Evolutionary conservation across 2,113 vertebrate genomes (phyloP).

Genomic region (Rhombomys opimus): DNA sequence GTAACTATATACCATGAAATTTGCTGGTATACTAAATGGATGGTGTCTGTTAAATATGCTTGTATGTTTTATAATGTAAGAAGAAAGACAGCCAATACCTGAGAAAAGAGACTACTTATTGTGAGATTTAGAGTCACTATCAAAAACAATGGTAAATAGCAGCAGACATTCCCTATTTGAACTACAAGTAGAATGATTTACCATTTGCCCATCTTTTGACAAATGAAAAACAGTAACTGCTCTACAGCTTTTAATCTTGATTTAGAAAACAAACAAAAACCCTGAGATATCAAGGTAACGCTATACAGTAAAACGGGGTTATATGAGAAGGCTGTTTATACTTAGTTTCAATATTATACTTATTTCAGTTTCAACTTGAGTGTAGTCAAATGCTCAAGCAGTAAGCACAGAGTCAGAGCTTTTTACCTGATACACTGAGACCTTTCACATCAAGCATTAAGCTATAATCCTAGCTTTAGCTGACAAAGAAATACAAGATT

Average conservation of each 20-base stretch:
- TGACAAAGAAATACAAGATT: conserved; percentile 8
- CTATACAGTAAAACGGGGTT: neutral
- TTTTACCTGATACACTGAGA: conserved; percentile 9
- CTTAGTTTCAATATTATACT: neutral
- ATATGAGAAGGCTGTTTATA: neutral
- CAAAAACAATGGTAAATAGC: neutral
- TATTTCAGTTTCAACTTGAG: conserved; percentile 29
- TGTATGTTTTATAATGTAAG: neutral
- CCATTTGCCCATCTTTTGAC: conserved; percentile 7
- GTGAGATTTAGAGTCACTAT: neutral
- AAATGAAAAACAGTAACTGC: conserved; percentile 41
- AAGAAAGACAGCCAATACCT: neutral
- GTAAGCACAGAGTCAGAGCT: neutral
- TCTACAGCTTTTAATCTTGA: neutral
- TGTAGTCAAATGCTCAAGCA: neutral
- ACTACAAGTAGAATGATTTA: neutral
- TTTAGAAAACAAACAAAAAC: neutral
- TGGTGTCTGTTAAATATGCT: neutral
- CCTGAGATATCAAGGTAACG: neutral
- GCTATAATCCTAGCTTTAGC: neutral
- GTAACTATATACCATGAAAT: conserved; percentile 1
- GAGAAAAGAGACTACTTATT: conserved; percentile 16
- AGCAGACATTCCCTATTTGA: neutral
- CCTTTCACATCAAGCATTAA: conserved; percentile 1
- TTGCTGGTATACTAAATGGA: neutral